Evolutionary conservation across 2,797 vertebrate species (phyloP).

Genomic region (Poecilia velifera): DNA sequence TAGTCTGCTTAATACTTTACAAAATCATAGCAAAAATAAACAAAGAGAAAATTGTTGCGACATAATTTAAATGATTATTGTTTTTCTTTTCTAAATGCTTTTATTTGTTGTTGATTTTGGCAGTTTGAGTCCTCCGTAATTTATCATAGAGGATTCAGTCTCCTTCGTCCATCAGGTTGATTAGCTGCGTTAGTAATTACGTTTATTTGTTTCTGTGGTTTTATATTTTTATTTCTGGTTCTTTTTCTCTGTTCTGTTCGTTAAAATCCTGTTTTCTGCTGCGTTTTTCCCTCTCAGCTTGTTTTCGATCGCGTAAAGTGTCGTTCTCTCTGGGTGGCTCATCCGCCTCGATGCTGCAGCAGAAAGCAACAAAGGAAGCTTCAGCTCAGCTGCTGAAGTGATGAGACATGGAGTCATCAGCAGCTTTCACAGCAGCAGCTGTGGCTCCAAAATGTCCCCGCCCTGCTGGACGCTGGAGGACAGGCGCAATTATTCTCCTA

Average conservation of each 20-base stretch:
- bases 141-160: not conserved
- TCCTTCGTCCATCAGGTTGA: not conserved
- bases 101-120: not conserved
- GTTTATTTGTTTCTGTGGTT: not conserved
- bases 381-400: not conserved
- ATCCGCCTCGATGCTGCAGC: not conserved
- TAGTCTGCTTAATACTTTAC: not conserved
- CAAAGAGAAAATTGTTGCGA: not conserved
- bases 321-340: not conserved
- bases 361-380: not conserved
- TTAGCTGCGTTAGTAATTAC: not conserved
- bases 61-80: not conserved
- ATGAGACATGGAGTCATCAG: not conserved
- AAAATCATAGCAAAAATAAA: not conserved
- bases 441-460: not conserved
- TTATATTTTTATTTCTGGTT: not conserved
- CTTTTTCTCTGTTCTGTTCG: not conserved
- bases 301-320: not conserved
- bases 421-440: not conserved
- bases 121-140: not conserved
- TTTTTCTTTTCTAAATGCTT: not conserved
- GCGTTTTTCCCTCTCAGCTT: not conserved
- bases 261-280: not conserved
- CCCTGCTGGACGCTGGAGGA: not conserved
- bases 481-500: not conserved